Conservation (phyloP, 2,797 vertebrate species). For the Dipus sagitta region DNA sequence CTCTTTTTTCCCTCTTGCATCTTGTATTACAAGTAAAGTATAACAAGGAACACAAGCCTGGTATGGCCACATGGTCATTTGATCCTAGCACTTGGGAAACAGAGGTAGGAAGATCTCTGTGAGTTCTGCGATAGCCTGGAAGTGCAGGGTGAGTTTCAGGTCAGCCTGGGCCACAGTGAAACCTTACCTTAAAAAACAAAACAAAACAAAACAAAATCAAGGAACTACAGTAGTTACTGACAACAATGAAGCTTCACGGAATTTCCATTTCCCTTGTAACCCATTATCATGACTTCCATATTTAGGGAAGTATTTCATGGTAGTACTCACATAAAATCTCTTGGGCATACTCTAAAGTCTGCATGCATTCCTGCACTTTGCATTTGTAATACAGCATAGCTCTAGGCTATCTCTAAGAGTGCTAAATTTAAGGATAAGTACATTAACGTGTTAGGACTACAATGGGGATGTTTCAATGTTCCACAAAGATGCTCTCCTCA, state of each 20-base stretch:
- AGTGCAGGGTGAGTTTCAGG: too few relatives aligned
- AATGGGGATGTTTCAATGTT: constrained; percentile 4
- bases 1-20: background rate
- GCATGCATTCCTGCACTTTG: constrained; percentile 45
- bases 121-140: too few relatives aligned
- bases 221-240: too few relatives aligned
- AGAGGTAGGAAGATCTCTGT: too few relatives aligned
- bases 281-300: constrained; percentile 19
- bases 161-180: too few relatives aligned
- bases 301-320: background rate
- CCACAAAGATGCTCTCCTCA: background rate
- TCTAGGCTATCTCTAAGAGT: background rate
- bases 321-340: background rate
- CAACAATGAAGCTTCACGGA: background rate
- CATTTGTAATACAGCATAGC: background rate
- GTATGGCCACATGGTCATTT: too few relatives aligned
- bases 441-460: background rate
- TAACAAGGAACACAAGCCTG: background rate
- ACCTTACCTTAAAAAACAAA: too few relatives aligned
- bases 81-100: too few relatives aligned
- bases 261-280: constrained; percentile 39
- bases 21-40: constrained; percentile 9
- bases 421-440: constrained; percentile 36
- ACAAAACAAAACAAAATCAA: too few relatives aligned
- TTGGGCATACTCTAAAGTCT: constrained; percentile 43